Base-by-base conservation (phyloP, 1,140 invertebrate species). In the Amphibalanus amphitrite region DNA sequence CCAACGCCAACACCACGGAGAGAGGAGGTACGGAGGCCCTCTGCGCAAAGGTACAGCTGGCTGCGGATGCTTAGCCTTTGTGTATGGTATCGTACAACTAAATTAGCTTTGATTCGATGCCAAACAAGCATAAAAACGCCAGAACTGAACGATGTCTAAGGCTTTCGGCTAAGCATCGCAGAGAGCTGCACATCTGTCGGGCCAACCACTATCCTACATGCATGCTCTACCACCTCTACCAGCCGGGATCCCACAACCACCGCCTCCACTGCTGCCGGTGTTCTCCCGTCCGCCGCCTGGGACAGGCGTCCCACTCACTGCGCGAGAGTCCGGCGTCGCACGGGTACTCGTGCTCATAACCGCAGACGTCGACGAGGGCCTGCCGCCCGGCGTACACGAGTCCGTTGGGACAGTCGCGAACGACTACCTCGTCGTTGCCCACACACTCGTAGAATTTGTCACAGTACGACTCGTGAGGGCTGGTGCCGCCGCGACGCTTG, bases 381-480 rank as follows among this genome's bases (percentile, higher is more conserved):
- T 76, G n/a, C 69, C 76, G 70, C 1, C 79, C 79, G 20, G 74
- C 75, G 74, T 80, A 83, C 1, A 81, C 77, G 8, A 83, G 76
- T 28, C 82, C 82, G 71, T 83, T 83, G 3, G 82, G 82, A 75
- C 82, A 83, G 67, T 77, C 74, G 71, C 78, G 77, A 3, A 81
- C 73, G 15, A 76, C 74, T 25, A 78, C 74, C 15, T 77, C 77
- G 64, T 80, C 81, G 68, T 78, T 74, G 3, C 65, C 65, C 15
- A 74, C 71, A 69, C 82, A 83, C 28, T 76, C 75, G 75, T 82
- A 83, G 74, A 82, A 83, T 69, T 78, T 77, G 75, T 83, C 82
- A 72, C 82, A 83, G 30, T 80, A 77, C 30, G 74, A 76, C 70
- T 80, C 78, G 75, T 82, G 81, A 6, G 78, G 69, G 8, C 74